Percentiles rank a stretch among this genome's conserved stretches.
Evolutionary conservation across 2,797 vertebrate genomes (phyloP).

Genomic region (Aselliscus stoliczkanus): DNA sequence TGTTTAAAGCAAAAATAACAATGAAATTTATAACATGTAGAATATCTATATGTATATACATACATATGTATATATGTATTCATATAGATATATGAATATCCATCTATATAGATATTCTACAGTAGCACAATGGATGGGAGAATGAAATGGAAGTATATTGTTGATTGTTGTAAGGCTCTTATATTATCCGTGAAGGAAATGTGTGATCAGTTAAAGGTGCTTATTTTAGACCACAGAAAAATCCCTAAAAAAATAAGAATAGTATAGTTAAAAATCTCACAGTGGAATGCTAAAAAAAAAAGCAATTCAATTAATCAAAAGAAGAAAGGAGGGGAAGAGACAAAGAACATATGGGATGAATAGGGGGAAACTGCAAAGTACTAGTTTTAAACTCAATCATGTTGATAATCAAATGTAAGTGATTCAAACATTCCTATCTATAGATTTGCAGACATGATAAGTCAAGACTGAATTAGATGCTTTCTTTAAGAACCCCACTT

Average conservation of each 20-base stretch:
- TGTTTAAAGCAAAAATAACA: neutral
- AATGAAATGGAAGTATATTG: neutral
- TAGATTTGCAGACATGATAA: neutral
- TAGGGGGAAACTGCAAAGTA: neutral
- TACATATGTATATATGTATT: too few relatives aligned
- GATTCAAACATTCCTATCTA: neutral
- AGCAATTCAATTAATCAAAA: neutral
- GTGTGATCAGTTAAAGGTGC: neutral
- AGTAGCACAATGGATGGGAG: neutral
- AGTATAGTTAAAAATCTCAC: neutral
- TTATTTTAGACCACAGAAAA: neutral
- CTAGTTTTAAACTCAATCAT: neutral
- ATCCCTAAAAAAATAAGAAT: neutral
- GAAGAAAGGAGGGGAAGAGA: neutral
- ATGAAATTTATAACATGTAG: neutral
- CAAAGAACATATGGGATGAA: neutral
- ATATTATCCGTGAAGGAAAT: neutral
- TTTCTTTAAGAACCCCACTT: neutral
- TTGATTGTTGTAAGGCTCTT: neutral
- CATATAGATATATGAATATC: too few relatives aligned
- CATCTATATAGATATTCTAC: neutral
- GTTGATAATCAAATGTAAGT: neutral
- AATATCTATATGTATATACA: neutral
- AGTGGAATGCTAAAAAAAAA: neutral
- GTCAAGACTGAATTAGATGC: neutral